Evolutionary conservation across 2,888 invertebrate genomes (phyloP), one percentile per base, ranked within the genome.

Genomic region (Plusia festucae): DNA sequence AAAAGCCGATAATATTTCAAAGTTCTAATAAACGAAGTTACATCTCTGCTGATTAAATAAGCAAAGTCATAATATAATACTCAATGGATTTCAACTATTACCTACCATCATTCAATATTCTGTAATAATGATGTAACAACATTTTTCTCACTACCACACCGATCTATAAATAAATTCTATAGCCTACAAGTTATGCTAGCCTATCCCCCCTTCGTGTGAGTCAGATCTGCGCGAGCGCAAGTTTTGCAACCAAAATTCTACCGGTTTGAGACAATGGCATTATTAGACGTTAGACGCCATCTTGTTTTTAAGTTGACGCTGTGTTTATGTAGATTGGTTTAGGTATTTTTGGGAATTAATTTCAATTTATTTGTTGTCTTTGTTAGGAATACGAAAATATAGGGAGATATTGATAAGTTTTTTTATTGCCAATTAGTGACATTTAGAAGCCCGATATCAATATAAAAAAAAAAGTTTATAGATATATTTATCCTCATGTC

Each of bases 201-300:
- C 65, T 69, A 69, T 58, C 82, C 82, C 70, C 72, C 61, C 82
- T 49, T 67, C 32, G 20, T 65, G 85, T 93, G 93, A 94, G 85
- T 93, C 93, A 93, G 88, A 82, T 83, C 65, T 81, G 91, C 91
- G 92, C 91, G 86, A 88, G 92, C 92, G 92, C 90, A 86, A 81
- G 88, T 94, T 91, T 94, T 89, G 93, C 92, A 94, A 94, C 94
- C 94, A 85, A 94, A 94, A 94, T 94, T 94, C 94, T 94, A 94
- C 94, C 84, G 88, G 94, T 94, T 91, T 86, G 82, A 94, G 92
- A 94, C 94, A 94, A 94, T 94, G 90, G 93, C 90, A 89, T 93
- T 93, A 93, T 93, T 93, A 91, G 91, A 86, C 86, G 85, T 80
- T 85, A 85, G 90, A 83, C 91, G 94, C 94, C 93, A 93, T 94